Evolutionary conservation across 1,140 invertebrate genomes (phyloP), one percentile per base, ranked within the genome.

Genomic region (Adoxophyes honmai): DNA sequence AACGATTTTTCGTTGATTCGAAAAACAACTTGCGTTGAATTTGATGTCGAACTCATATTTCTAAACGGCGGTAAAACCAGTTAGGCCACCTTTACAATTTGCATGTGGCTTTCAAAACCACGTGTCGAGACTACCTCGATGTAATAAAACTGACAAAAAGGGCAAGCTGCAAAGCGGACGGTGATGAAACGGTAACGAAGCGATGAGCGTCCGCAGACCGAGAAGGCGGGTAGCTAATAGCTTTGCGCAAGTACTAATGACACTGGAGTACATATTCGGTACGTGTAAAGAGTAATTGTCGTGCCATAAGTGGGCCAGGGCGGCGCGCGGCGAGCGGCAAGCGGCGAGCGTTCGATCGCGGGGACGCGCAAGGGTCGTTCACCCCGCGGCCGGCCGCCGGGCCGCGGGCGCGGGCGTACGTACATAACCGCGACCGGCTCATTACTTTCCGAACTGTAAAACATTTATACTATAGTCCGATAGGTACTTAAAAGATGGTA

Each of bases 291-390:
- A 63, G 62, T 69, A 72, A 70, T 73, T 68, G 78, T 68, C 70
- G 75, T 59, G 68, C 39, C 39, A 44, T 59, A 75, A 73, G 73
- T 68, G 70, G 76, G 68, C 63, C 67, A 63, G 60, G 54, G 65
- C 62, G 60, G 38, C 36, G 60, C 44, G 52, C 39, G 51, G 62
- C 57, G 67, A 62, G 39, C 48, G 53, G 55, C 33, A 16, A 52
- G 36, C 57, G 67, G 61, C 54, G 62, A 63, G 71, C 64, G 73
- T 78, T 86, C 80, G 78, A 83, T 81, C 73, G 80, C 77, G 66
- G 77, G 73, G 79, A 82, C 81, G 83, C 80, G 81, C 78, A 73
- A 51, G 59, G 81, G 75, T 78, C 81, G 73, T 82, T 80, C 73
- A 84, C 73, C 81, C 72, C 73, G 70, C 68, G 65, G 60, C 56